Conservation (phyloP, 2,888 invertebrate species). For the Heliconius ethilla region DNA sequence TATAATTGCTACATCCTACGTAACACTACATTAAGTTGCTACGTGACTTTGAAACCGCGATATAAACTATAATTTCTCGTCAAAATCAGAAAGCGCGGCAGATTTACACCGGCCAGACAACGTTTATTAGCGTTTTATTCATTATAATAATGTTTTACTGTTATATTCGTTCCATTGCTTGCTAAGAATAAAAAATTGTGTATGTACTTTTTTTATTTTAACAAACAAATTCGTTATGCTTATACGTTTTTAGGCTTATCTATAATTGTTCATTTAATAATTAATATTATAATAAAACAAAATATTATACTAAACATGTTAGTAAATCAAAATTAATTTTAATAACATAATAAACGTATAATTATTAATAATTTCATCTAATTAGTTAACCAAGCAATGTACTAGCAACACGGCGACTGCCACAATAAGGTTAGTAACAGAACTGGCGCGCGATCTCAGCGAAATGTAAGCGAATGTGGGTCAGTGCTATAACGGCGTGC, state of each 20-base stretch:
- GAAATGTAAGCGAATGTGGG: constrained; percentile 71
- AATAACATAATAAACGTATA: background rate
- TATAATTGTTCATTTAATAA: background rate
- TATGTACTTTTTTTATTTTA: background rate
- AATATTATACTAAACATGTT: background rate
- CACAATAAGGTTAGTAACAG: constrained; percentile 70
- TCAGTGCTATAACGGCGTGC: constrained; percentile 81
- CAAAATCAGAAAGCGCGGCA: constrained; percentile 81
- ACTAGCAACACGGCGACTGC: constrained; percentile 40
- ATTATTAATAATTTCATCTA: background rate
- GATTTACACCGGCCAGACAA: constrained; percentile 50
- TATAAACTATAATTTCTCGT: constrained; percentile 67
- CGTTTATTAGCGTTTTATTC: constrained; percentile 44
- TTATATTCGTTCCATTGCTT: constrained; percentile 10
- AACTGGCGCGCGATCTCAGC: constrained; percentile 62
- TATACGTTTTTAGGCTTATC: background rate
- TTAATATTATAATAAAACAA: background rate
- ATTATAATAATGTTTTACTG: background rate
- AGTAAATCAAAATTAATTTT: background rate
- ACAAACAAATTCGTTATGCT: no score
- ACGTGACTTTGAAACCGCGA: constrained; percentile 72
- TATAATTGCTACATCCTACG: constrained; percentile 68
- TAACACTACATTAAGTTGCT: constrained; percentile 68
- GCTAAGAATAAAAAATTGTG: background rate
- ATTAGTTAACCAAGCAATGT: constrained; percentile 46